Evolutionary conservation across 2,113 vertebrate genomes (phyloP).

Genomic region (Eonycteris spelaea): DNA sequence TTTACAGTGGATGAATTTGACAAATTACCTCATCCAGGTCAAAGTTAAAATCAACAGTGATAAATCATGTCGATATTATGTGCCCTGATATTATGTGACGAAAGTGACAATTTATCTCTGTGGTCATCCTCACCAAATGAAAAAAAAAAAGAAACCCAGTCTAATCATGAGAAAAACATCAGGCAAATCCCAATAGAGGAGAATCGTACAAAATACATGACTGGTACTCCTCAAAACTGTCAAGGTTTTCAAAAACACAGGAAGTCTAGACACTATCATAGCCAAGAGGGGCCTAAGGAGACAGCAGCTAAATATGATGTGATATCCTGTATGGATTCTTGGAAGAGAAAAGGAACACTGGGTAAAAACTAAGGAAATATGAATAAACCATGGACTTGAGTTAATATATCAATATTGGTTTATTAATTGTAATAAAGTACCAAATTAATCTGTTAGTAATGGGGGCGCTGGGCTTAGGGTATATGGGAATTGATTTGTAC

Average conservation of each 20-base stretch:
- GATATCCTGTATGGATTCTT: neutral
- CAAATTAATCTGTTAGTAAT: neutral
- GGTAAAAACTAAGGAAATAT: neutral
- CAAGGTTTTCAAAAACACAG: neutral
- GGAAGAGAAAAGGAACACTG: neutral
- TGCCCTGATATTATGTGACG: neutral
- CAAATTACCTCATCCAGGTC: neutral
- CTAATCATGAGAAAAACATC: neutral
- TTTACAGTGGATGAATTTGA: neutral
- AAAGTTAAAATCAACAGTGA: neutral
- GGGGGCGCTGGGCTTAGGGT: neutral
- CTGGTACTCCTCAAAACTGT: neutral
- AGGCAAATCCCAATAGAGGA: neutral
- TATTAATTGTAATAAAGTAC: neutral
- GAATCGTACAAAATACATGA: neutral
- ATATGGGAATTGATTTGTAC: neutral
- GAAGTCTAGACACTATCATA: neutral
- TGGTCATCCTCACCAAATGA: neutral
- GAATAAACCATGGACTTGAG: neutral
- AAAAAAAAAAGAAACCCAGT: neutral
- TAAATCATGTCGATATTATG: neutral
- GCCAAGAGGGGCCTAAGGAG: neutral
- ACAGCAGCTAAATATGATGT: neutral
- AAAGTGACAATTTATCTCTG: neutral
- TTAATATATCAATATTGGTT: neutral